Evolutionary conservation across 2,888 invertebrate species (phyloP).

Genomic region (Xanthia togata): DNA sequence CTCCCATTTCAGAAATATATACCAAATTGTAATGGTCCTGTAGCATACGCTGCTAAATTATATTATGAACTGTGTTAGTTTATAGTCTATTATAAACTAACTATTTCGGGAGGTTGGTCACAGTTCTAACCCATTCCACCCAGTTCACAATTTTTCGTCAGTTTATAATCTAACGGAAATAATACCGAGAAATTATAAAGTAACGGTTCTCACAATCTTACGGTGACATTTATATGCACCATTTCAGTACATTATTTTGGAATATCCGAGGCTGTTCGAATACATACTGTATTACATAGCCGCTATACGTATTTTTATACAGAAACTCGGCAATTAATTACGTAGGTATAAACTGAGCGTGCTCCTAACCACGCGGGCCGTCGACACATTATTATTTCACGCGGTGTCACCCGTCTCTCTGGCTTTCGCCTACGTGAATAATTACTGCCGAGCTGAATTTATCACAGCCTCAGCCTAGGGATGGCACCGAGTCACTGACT

Average conservation of each 20-base stretch:
- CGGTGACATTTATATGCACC: too few relatives aligned
- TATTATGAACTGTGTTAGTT: too few relatives aligned
- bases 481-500: conserved; percentile 29
- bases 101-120: too few relatives aligned
- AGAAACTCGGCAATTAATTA: conserved; percentile 21
- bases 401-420: conserved; percentile 50
- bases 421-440: conserved; percentile 64
- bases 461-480: conserved; percentile 44
- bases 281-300: neutral
- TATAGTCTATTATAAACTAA: too few relatives aligned
- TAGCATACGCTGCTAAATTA: too few relatives aligned
- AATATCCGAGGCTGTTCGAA: neutral
- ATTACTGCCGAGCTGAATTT: conserved; percentile 64
- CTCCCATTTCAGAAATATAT: neutral
- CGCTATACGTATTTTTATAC: neutral
- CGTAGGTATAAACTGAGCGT: neutral
- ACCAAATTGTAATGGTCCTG: too few relatives aligned
- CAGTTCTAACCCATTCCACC: too few relatives aligned
- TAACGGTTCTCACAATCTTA: too few relatives aligned
- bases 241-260: too few relatives aligned
- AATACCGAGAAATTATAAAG: too few relatives aligned
- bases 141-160: too few relatives aligned
- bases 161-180: too few relatives aligned
- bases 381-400: conserved; percentile 67
- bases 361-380: conserved; percentile 21